Conservation (phyloP, 2,113 vertebrate genomes). For the Vimba vimba region DNA sequence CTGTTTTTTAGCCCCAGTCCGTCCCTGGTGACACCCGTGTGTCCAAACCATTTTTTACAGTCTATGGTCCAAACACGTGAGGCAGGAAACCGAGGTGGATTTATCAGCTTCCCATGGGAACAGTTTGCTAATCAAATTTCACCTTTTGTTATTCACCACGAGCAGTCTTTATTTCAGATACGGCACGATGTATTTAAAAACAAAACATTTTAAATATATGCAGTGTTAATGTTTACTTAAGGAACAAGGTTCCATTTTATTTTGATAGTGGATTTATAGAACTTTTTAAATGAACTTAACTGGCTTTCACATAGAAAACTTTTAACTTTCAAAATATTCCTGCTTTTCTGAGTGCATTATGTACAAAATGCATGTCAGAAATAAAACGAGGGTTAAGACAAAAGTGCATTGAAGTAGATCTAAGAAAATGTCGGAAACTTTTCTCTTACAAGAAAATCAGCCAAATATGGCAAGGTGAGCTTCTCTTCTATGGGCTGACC, state of each 20-base stretch:
- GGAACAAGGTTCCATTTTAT: neutral
- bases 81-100: neutral
- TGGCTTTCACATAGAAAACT: no score
- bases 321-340: no score
- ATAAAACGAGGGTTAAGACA: neutral
- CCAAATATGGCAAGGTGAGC: no score
- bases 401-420: neutral
- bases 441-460: no score
- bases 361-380: neutral
- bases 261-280: neutral
- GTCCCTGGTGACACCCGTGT: conserved; percentile 48
- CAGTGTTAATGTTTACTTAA: neutral
- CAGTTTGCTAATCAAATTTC: conserved; percentile 45
- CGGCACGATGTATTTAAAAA: neutral
- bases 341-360: neutral
- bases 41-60: no score
- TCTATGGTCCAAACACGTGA: conserved; percentile 46
- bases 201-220: conserved; percentile 1
- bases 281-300: no score
- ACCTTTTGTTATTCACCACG: conserved; percentile 25
- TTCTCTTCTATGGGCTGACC: no score
- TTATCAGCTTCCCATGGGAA: neutral
- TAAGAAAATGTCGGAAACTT: neutral
- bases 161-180: neutral
- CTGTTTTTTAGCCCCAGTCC: no score